phyloP scores from a whole-genome alignment of 1,140 invertebrate genomes.

The Ostrea edulis region DNA sequence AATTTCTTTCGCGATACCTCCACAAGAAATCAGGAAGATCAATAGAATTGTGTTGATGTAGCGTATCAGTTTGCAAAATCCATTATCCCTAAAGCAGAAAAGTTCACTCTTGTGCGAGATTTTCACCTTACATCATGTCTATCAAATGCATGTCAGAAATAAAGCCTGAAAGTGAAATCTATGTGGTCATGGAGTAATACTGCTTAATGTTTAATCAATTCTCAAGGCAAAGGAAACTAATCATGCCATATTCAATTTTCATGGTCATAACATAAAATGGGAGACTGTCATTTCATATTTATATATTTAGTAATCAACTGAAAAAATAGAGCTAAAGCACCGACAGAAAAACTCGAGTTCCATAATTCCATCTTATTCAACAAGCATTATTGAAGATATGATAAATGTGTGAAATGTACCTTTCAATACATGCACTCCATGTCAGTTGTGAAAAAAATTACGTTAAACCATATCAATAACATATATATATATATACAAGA shows the following conservation, averaged over 20 bases:
- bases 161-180: neutral
- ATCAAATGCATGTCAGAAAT: neutral
- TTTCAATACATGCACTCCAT: no score
- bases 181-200: neutral
- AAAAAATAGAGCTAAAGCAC: neutral
- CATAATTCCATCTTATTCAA: no score
- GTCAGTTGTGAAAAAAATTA: no score
- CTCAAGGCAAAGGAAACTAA: neutral
- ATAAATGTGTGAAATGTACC: no score
- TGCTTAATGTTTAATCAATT: conserved; percentile 11
- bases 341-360: no score
- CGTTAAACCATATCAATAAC: no score
- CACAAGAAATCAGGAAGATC: conserved; percentile 28
- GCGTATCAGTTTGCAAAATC: conserved; percentile 22
- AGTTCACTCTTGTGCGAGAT: neutral
- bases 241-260: neutral
- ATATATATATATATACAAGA: no score
- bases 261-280: neutral
- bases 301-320: neutral
- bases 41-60: conserved; percentile 4
- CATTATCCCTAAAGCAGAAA: conserved; percentile 3
- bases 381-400: no score
- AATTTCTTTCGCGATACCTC: conserved; percentile 15
- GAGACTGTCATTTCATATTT: neutral
- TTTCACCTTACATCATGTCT: neutral